Evolutionary conservation across 1,140 invertebrate species (phyloP).

Genomic region (Anastatus disparis): DNA sequence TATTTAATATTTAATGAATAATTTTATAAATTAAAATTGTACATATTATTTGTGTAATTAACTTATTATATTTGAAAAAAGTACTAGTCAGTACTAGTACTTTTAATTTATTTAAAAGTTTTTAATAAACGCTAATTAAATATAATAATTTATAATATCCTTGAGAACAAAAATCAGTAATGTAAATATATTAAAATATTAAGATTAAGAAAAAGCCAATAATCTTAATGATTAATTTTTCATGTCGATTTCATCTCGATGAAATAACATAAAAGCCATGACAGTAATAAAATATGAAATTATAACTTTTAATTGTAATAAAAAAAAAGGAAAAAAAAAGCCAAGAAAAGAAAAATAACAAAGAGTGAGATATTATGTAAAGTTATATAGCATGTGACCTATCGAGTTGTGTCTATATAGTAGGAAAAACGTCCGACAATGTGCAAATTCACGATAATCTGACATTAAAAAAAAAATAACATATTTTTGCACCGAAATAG

Average conservation of each 20-base stretch:
- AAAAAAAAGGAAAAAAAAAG: not conserved
- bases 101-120: too few relatives aligned
- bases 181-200: too few relatives aligned
- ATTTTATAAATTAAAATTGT: too few relatives aligned
- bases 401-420: constrained; percentile 11
- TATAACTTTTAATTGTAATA: constrained; percentile 1
- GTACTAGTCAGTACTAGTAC: too few relatives aligned
- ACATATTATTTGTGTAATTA: too few relatives aligned
- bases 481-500: constrained; percentile 43
- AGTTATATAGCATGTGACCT: constrained; percentile 13
- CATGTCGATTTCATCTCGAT: constrained; percentile 14
- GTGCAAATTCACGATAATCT: constrained; percentile 39
- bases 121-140: too few relatives aligned
- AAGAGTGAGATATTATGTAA: constrained; percentile 25
- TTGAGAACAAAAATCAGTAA: too few relatives aligned
- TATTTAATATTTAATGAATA: too few relatives aligned
- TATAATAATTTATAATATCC: too few relatives aligned
- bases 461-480: constrained; percentile 32
- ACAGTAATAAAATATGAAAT: constrained; percentile 18
- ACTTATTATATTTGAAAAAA: too few relatives aligned
- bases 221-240: too few relatives aligned
- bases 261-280: not conserved
- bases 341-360: constrained; percentile 11
- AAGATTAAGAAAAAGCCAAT: too few relatives aligned
- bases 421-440: constrained; percentile 38